A percentile compares a stretch with the other conserved stretches of the same genome.
phyloP scores from a whole-genome alignment of 2,113 vertebrate species.

The Chaetorhynchus papuensis region DNA sequence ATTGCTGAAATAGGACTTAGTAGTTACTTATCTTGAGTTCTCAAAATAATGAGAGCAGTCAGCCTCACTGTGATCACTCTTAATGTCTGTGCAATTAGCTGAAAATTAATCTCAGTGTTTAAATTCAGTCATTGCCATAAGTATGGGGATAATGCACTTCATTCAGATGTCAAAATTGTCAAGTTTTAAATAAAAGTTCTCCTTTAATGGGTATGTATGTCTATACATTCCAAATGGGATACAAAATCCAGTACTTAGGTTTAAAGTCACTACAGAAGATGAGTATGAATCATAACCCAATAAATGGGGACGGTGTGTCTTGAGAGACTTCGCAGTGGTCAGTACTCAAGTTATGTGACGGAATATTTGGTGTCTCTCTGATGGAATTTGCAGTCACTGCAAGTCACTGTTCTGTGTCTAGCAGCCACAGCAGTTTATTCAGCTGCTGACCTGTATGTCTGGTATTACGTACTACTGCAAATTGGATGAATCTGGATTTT shows the following conservation, averaged over 20 bases:
- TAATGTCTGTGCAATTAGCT: not conserved
- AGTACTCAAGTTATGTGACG: not conserved
- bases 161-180: not conserved
- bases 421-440: not conserved
- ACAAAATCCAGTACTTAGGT: not conserved
- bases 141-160: not conserved
- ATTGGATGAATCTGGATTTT: not conserved
- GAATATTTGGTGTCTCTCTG: not conserved
- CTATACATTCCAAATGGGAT: not conserved
- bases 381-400: not conserved
- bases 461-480: not conserved
- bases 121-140: not conserved
- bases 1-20: not conserved
- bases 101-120: not conserved
- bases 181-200: not conserved
- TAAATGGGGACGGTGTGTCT: not conserved
- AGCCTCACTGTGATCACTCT: not conserved
- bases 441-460: not conserved
- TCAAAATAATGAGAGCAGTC: not conserved
- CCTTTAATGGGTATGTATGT: not conserved
- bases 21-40: not conserved
- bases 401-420: not conserved
- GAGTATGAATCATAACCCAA: not conserved
- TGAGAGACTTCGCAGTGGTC: not conserved
- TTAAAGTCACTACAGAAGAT: not conserved